Evolutionary conservation across 1,140 invertebrate genomes (phyloP), one percentile per base, ranked within the genome.

Genomic region (Zaprionus gabonicus): DNA sequence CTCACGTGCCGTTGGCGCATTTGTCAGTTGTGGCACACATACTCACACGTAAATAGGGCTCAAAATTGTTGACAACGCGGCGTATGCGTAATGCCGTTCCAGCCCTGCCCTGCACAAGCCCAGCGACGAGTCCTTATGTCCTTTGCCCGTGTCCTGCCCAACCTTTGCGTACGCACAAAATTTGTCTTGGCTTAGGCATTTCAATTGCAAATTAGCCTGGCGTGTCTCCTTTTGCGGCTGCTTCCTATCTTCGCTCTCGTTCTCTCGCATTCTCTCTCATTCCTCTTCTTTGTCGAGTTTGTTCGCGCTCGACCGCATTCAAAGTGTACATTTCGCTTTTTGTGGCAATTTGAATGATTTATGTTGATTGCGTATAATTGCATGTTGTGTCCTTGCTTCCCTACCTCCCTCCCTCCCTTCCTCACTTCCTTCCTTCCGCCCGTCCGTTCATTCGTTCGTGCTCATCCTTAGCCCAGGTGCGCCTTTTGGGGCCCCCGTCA

Each of bases 341-440:
- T 76, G 68, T 55, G 83, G 84, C 83, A 87, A 87, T 88, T 87
- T 87, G 84, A 87, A 87, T 87, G 83, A 87, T 87, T 87, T 87
- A 87, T 87, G 83, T 87, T 87, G 83, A 87, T 87, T 87, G 83
- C 83, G 83, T 87, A 88, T 87, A 87, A 87, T 87, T 87, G 83
- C 84, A 87, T 88, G 83, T 87, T 86, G 76, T 80, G 72, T 82
- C 62, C 80, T 71, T 68, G 4, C 31, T 23, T 17, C 31, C n/a
- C n/a, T 1, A 31, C 23, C 2, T 23, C 23, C 23, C 23, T 23
- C 2, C 1, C 41, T 2, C 6, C 6, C 25, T 13, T 51, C 12
- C 17, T 28, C 15, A 3, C 59, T 20, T 31, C 9, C 31, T 10
- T 10, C 31, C 31, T 34, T 34, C 9, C 9, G 31, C 31, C 31